These are phyloP conservation scores for Epizoanthus illoricatus DNA, from an alignment of 92 coral and sea anemone species.

Conservation along the genomic window DNA sequence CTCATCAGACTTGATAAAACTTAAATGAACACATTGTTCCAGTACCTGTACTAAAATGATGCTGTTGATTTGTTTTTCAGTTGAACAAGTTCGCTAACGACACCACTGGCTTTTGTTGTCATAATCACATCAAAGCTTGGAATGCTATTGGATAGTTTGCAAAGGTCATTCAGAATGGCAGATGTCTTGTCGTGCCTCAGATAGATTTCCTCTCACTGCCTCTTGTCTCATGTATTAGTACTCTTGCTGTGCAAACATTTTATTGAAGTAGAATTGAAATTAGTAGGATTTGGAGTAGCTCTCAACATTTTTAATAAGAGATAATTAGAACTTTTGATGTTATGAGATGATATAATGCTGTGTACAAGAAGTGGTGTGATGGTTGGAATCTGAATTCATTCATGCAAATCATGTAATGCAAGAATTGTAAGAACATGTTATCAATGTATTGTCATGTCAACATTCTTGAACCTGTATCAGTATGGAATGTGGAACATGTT, in stretches of 20 bases:
- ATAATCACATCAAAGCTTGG: neutral
- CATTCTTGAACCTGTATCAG: too few relatives aligned
- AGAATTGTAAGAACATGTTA: neutral
- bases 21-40: too few relatives aligned
- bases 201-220: neutral
- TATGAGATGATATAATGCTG: neutral
- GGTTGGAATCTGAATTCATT: neutral
- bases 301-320: neutral
- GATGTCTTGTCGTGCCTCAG: too few relatives aligned
- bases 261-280: neutral
- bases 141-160: neutral
- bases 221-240: neutral
- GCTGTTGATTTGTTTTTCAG: constrained; percentile 51
- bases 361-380: constrained; percentile 5
- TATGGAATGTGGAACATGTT: too few relatives aligned
- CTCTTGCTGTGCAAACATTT: constrained; percentile 19
- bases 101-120: neutral
- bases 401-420: neutral
- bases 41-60: neutral
- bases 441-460: neutral
- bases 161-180: too few relatives aligned
- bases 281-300: neutral
- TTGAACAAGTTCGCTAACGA: constrained; percentile 89
- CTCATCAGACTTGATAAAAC: too few relatives aligned
- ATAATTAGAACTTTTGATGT: neutral